These are phyloP conservation scores for Saguinus imperator DNA, from an alignment of 2,113 vertebrate genomes.

Conservation along the genomic window DNA sequence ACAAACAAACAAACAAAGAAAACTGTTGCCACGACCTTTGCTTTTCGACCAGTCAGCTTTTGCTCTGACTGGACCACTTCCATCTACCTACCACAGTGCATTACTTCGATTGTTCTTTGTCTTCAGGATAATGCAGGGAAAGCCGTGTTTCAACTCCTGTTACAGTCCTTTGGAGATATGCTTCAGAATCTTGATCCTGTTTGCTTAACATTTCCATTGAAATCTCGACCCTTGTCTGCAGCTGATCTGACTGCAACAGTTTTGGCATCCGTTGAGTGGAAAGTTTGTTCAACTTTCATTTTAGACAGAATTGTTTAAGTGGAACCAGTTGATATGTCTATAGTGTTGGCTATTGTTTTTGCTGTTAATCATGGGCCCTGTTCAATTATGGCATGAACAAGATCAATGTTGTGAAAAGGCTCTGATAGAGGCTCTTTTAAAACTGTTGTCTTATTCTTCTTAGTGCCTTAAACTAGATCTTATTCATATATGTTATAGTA, in stretches of 20 bases:
- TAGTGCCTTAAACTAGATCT: neutral
- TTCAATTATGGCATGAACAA: neutral
- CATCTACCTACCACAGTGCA: neutral
- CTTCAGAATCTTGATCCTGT: neutral
- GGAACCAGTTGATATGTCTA: neutral
- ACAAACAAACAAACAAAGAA: too few relatives aligned
- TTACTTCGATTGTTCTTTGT: neutral
- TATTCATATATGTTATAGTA: neutral
- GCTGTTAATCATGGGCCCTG: neutral
- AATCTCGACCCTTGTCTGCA: neutral
- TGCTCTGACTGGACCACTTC: neutral
- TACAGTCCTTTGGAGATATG: neutral
- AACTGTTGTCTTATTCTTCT: neutral
- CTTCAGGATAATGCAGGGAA: neutral
- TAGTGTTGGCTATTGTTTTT: neutral
- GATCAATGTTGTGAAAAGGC: neutral
- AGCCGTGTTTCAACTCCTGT: neutral
- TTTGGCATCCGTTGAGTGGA: neutral
- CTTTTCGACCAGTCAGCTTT: neutral
- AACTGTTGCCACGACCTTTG: neutral
- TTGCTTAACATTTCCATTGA: neutral
- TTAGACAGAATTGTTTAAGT: neutral
- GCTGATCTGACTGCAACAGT: neutral
- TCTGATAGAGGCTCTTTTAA: neutral
- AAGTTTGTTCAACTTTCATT: neutral